Evolutionary conservation across 2,113 vertebrate species (phyloP).

Genomic region (Oophaga pumilio): DNA sequence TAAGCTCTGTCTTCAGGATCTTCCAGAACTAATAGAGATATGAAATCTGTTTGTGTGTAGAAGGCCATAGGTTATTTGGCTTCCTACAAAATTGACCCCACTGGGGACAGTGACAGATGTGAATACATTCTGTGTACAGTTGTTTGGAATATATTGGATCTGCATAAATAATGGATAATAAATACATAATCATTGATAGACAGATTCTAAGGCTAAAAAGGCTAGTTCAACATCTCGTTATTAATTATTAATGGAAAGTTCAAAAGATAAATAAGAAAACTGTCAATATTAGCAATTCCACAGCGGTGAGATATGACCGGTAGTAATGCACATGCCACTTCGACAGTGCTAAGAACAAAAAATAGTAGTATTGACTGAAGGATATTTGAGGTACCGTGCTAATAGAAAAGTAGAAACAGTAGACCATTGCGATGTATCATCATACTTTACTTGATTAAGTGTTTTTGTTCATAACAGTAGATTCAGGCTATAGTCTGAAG

Average conservation of each 20-base stretch:
- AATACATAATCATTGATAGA: constrained; percentile 9
- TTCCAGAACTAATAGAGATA: not conserved
- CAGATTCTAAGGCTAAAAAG: not conserved
- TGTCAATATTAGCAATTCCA: not conserved
- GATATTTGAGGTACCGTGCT: no score
- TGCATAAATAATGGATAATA: not conserved
- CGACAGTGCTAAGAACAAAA: no score
- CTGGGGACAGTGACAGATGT: not conserved
- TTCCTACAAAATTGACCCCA: not conserved
- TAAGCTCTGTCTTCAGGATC: not conserved
- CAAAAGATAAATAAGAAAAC: not conserved
- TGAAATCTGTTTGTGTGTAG: not conserved
- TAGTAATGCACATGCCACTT: no score
- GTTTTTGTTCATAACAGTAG: no score
- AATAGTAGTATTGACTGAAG: no score
- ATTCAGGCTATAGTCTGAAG: no score
- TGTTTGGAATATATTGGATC: not conserved
- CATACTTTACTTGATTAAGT: no score
- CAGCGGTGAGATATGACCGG: not conserved
- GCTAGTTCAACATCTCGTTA: not conserved
- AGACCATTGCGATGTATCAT: no score
- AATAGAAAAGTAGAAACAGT: no score
- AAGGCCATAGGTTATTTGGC: constrained; percentile 5
- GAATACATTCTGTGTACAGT: constrained; percentile 2
- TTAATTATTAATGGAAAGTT: not conserved